Evolutionary conservation across 2,888 invertebrate genomes (phyloP).

Genomic region (Morpho helenor): DNA sequence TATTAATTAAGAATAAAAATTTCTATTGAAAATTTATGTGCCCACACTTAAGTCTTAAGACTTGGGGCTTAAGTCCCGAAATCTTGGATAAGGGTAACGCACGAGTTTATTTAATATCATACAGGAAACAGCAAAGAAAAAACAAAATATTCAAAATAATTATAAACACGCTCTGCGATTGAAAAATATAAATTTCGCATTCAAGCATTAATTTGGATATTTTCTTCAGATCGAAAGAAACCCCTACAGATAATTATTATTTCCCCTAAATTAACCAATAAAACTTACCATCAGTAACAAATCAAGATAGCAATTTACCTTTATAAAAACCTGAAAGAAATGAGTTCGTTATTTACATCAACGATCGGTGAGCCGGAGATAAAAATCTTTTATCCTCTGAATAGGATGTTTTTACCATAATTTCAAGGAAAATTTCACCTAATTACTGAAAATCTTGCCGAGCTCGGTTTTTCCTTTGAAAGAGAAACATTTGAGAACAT

Average conservation of each 20-base stretch:
- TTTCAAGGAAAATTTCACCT: conserved; percentile 59
- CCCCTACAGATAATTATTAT: conserved; percentile 18
- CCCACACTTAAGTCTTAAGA: no score
- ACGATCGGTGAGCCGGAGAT: conserved; percentile 51
- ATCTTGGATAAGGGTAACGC: no score
- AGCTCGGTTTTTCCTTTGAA: conserved; percentile 16
- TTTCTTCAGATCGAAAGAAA: no score
- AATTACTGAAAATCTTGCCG: conserved; percentile 53
- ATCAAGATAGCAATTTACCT: conserved; percentile 35
- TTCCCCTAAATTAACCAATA: conserved; percentile 7
- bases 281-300: conserved; percentile 17
- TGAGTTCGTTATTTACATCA: conserved; percentile 62
- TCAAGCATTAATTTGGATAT: no score
- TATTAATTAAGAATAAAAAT: no score
- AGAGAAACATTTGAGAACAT: conserved; percentile 17
- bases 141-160: no score
- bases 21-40: no score
- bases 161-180: no score
- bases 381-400: conserved; percentile 65
- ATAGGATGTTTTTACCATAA: conserved; percentile 61
- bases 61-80: no score
- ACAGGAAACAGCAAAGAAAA: no score
- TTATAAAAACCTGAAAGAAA: conserved; percentile 44
- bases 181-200: no score
- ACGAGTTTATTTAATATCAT: no score